phyloP scores from a whole-genome alignment of 1,140 invertebrate species.

The Drosophila dunni region DNA sequence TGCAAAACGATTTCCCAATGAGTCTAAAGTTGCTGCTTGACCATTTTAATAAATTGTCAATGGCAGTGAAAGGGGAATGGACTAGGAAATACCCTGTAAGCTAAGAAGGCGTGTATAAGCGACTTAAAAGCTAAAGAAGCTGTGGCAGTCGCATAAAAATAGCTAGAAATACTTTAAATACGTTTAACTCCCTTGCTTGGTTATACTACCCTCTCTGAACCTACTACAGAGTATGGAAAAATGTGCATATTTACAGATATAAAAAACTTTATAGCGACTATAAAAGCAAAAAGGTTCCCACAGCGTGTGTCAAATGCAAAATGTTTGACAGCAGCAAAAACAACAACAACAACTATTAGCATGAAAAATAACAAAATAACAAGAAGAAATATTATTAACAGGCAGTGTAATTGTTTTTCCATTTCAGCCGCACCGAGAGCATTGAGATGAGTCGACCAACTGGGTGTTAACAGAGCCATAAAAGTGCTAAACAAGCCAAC shows the following conservation, averaged over 20 bases:
- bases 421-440: slow-evolving; percentile 28
- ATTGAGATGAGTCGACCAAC: slow-evolving; percentile 8
- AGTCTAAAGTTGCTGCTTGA: slow-evolving; percentile 15
- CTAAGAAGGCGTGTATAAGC: no score
- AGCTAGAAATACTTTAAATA: no score
- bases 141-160: no score
- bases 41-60: slow-evolving; percentile 44
- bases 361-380: slow-evolving; percentile 16
- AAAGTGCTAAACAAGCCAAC: slow-evolving; percentile 72
- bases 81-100: background rate
- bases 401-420: slow-evolving; percentile 69
- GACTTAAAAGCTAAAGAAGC: no score
- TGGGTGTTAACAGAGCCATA: slow-evolving; percentile 67
- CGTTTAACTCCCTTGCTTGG: no score
- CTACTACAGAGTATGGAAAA: slow-evolving; percentile 16
- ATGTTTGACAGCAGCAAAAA: slow-evolving; percentile 24
- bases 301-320: slow-evolving; percentile 69
- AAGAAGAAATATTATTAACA: slow-evolving; percentile 48
- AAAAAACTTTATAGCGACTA: slow-evolving; percentile 60
- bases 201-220: background rate
- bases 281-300: slow-evolving; percentile 72
- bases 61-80: background rate
- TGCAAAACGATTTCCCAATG: slow-evolving; percentile 17
- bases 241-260: slow-evolving; percentile 28
- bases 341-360: slow-evolving; percentile 2